These are phyloP conservation scores for Scaptodrosophila lebanonensis DNA, from an alignment of 1,140 invertebrate species.

Conservation along the genomic window DNA sequence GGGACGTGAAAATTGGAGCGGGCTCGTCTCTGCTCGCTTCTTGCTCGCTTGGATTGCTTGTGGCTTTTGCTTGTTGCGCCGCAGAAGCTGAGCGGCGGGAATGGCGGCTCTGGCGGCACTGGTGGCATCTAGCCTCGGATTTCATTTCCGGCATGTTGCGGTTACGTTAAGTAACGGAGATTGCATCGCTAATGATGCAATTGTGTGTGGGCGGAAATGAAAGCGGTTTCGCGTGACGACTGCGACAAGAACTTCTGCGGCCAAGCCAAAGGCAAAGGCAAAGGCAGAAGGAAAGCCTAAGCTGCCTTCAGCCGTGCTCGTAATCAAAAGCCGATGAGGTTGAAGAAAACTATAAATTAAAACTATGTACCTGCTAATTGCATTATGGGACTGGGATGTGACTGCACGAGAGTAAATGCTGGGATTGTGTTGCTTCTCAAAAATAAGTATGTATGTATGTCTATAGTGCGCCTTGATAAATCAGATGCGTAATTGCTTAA, in stretches of 20 bases:
- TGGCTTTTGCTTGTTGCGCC: not conserved
- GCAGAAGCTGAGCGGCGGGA: no score
- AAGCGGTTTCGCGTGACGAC: conserved; percentile 70
- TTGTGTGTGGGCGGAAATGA: conserved; percentile 73
- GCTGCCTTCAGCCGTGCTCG: conserved; percentile 7
- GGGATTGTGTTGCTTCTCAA: conserved; percentile 1
- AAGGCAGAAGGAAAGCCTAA: conserved; percentile 10
- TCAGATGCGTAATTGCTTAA: conserved; percentile 44
- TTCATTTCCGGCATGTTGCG: conserved; percentile 74
- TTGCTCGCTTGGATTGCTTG: not conserved
- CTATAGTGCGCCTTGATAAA: conserved; percentile 33
- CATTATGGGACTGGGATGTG: conserved; percentile 20
- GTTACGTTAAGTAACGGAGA: conserved; percentile 74
- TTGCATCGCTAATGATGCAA: conserved; percentile 75
- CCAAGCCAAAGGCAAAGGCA: conserved; percentile 13
- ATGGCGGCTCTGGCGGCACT: no score
- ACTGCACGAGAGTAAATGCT: conserved; percentile 12
- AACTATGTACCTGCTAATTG: conserved; percentile 56
- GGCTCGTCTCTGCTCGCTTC: conserved; percentile 8
- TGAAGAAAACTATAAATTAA: conserved; percentile 28
- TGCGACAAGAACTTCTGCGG: no score
- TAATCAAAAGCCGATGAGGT: conserved; percentile 38
- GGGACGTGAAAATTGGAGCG: conserved; percentile 50
- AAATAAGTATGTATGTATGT: conserved; percentile 2
- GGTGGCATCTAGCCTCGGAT: conserved; percentile 61